Percentiles rank a stretch among this genome's conserved stretches.
phyloP scores from a whole-genome alignment of 2,888 invertebrate genomes.

The Myopa tessellatipennis region DNA sequence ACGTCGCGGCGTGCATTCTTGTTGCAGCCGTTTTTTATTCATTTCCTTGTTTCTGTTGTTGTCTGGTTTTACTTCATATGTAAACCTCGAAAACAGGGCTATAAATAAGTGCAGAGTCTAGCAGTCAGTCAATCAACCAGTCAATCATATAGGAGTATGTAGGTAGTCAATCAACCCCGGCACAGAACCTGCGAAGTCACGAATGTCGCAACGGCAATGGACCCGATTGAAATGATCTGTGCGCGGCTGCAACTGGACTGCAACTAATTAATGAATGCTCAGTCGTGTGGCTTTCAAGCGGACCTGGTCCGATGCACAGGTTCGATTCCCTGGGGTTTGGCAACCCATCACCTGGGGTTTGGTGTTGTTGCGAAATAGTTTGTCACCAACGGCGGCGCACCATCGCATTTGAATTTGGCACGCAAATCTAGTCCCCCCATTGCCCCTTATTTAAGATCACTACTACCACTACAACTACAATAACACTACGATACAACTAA shows the following conservation, averaged over 20 bases:
- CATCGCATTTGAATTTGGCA: too few species aligned
- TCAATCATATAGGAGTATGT: too few species aligned
- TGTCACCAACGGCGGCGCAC: too few species aligned
- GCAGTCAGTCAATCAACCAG: background rate
- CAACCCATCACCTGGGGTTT: too few species aligned
- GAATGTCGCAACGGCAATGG: background rate
- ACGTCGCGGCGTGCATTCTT: background rate
- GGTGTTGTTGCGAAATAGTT: too few species aligned
- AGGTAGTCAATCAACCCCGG: background rate
- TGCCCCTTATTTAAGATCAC: background rate
- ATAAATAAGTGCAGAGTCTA: slow-evolving; percentile 12
- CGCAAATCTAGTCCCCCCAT: background rate
- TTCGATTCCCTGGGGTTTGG: too few species aligned
- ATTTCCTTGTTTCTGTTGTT: background rate
- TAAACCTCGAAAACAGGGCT: background rate
- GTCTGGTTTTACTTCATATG: slow-evolving; percentile 5
- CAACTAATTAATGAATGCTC: background rate
- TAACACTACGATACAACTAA: slow-evolving; percentile 13
- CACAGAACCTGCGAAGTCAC: background rate
- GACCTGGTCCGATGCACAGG: too few species aligned
- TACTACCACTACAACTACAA: too few species aligned
- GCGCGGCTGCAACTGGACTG: background rate
- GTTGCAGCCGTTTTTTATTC: background rate
- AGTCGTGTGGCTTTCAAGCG: too few species aligned
- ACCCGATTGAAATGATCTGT: background rate